These are phyloP conservation scores for Pimpla rufipes DNA, from an alignment of 2,888 invertebrate species.

Conservation along the genomic window DNA sequence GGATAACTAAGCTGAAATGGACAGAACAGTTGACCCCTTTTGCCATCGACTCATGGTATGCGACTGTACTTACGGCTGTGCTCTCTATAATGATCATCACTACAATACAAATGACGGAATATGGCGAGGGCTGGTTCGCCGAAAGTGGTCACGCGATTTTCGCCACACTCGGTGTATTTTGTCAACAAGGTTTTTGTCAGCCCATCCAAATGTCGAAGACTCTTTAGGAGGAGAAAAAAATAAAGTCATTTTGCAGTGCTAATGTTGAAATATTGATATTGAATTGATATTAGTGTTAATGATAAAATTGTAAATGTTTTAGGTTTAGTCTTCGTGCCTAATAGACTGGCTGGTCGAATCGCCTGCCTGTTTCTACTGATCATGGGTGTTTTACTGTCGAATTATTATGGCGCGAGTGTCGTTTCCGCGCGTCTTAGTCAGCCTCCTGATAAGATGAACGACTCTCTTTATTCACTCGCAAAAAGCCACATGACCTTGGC, in stretches of 20 bases:
- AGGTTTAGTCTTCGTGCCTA: slow-evolving; percentile 78
- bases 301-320: background rate
- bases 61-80: slow-evolving; percentile 21
- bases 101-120: slow-evolving; percentile 60
- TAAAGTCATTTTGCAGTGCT: background rate
- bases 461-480: slow-evolving; percentile 78
- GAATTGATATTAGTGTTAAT: background rate
- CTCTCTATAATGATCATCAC: slow-evolving; percentile 35
- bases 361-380: slow-evolving; percentile 76
- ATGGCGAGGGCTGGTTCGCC: slow-evolving; percentile 54
- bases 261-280: background rate
- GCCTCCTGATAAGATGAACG: slow-evolving; percentile 81
- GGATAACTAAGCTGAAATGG: slow-evolving; percentile 53
- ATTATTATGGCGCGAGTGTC: slow-evolving; percentile 81
- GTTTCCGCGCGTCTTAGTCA: slow-evolving; percentile 80
- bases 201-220: background rate
- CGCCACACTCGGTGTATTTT: slow-evolving; percentile 51
- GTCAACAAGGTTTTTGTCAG: slow-evolving; percentile 57
- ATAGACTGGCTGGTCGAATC: slow-evolving; percentile 75
- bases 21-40: slow-evolving; percentile 60
- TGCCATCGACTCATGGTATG: slow-evolving; percentile 61
- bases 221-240: background rate
- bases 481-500: slow-evolving; percentile 75
- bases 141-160: slow-evolving; percentile 63
- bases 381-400: slow-evolving; percentile 79